These are phyloP conservation scores for Apaloderma vittatum DNA, from an alignment of 2,113 vertebrate species.

Conservation along the genomic window DNA sequence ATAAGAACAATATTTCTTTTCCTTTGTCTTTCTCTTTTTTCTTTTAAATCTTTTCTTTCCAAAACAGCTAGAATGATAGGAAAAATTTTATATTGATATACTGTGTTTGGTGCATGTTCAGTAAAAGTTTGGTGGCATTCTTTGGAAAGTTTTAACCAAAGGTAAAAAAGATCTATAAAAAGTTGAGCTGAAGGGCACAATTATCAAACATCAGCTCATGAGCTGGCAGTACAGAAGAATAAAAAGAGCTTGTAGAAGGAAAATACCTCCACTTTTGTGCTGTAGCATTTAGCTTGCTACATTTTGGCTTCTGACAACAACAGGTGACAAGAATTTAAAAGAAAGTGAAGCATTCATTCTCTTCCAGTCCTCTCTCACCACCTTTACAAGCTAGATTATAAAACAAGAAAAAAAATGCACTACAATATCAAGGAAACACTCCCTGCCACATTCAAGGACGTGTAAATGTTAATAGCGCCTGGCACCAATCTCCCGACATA, in stretches of 20 bases:
- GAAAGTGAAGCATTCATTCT: background rate
- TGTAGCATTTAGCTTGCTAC: background rate
- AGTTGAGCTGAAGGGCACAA: background rate
- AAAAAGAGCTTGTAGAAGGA: background rate
- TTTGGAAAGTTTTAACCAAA: background rate
- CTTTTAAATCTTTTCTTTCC: background rate
- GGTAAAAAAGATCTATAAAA: background rate
- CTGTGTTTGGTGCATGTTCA: background rate
- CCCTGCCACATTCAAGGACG: background rate
- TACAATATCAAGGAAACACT: background rate
- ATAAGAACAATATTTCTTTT: accelerated
- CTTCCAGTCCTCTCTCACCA: background rate
- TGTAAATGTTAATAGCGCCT: background rate
- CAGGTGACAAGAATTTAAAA: background rate
- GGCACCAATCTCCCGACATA: background rate
- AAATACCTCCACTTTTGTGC: background rate
- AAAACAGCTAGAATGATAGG: background rate
- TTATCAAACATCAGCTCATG: background rate
- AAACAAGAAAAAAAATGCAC: background rate
- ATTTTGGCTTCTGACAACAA: background rate
- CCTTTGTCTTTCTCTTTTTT: accelerated
- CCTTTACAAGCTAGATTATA: background rate
- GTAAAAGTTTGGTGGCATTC: background rate
- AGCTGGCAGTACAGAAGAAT: background rate
- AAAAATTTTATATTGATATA: background rate